These are phyloP conservation scores for Sphaeramia orbicularis DNA, from an alignment of 2,797 vertebrate genomes.

Conservation along the genomic window DNA sequence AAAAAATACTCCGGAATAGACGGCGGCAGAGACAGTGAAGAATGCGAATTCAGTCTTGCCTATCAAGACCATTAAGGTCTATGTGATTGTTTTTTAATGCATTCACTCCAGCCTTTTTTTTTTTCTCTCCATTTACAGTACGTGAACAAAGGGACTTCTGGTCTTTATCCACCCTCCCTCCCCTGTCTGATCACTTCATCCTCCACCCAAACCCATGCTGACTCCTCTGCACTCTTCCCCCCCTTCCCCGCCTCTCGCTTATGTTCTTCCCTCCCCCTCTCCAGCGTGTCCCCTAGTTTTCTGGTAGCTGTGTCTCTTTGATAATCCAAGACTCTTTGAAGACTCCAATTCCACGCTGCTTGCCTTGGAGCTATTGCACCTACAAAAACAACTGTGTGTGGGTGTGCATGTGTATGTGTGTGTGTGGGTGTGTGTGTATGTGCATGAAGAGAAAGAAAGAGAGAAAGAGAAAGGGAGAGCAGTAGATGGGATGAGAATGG, in stretches of 20 bases:
- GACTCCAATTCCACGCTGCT: slow-evolving; percentile 85
- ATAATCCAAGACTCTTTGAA: slow-evolving; percentile 87
- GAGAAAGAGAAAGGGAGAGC: slow-evolving; percentile 42
- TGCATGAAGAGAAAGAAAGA: slow-evolving; percentile 10
- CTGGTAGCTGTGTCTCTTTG: slow-evolving; percentile 86
- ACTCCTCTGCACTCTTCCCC: slow-evolving; percentile 65
- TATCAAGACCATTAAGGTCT: slow-evolving; percentile 76
- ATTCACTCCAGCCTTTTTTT: slow-evolving; percentile 53
- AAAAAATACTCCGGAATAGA: slow-evolving; percentile 42
- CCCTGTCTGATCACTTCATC: slow-evolving; percentile 82
- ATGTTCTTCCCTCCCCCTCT: slow-evolving; percentile 77
- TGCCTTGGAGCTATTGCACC: slow-evolving; percentile 85
- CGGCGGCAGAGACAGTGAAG: slow-evolving; percentile 59
- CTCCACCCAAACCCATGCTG: slow-evolving; percentile 80
- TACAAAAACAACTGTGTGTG: slow-evolving; percentile 82
- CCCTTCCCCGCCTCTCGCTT: slow-evolving; percentile 67
- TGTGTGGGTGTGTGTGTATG: slow-evolving; percentile 18
- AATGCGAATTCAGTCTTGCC: slow-evolving; percentile 76
- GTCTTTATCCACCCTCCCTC: slow-evolving; percentile 73
- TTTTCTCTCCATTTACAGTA: slow-evolving; percentile 73
- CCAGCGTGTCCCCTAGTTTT: slow-evolving; percentile 82
- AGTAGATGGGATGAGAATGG: slow-evolving; percentile 76
- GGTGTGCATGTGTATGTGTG: slow-evolving; percentile 45
- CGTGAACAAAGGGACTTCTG: slow-evolving; percentile 76
- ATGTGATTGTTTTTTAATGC: slow-evolving; percentile 80